Percentiles rank a stretch among this genome's conserved stretches.
These are phyloP conservation scores for Sula dactylatra DNA, from an alignment of 2,113 vertebrate genomes.

Conservation along the genomic window DNA sequence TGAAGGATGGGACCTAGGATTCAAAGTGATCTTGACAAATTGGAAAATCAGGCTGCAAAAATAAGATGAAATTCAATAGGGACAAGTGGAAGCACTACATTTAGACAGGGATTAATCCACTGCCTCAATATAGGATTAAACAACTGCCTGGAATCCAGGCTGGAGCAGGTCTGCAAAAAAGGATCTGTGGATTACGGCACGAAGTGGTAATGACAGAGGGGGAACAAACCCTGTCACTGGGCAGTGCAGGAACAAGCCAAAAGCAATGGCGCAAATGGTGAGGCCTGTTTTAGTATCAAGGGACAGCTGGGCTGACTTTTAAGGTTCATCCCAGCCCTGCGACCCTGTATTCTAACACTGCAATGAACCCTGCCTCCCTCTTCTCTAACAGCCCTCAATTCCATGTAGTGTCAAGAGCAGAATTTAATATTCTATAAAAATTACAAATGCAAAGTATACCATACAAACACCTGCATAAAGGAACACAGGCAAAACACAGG, in stretches of 20 bases:
- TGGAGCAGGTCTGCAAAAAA: neutral
- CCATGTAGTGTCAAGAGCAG: neutral
- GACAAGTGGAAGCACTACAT: neutral
- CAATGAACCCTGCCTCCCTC: neutral
- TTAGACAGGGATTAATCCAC: neutral
- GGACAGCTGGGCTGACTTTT: neutral
- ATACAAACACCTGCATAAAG: too few relatives aligned
- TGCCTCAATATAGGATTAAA: neutral
- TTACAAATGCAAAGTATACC: neutral
- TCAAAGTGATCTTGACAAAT: neutral
- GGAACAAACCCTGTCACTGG: neutral
- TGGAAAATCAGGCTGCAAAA: neutral
- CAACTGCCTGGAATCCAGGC: neutral
- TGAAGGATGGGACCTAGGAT: neutral
- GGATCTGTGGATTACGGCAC: neutral
- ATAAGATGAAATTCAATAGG: neutral
- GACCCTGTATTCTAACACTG: neutral
- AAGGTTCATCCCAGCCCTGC: neutral
- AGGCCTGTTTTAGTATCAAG: neutral
- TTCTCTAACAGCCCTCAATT: neutral
- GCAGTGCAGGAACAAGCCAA: neutral
- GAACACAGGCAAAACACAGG: neutral
- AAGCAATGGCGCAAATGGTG: neutral
- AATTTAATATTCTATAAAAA: neutral
- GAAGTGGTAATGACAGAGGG: neutral